Evolutionary conservation across 2,113 vertebrate species (phyloP).

Genomic region (Myrmecophaga tridactyla): DNA sequence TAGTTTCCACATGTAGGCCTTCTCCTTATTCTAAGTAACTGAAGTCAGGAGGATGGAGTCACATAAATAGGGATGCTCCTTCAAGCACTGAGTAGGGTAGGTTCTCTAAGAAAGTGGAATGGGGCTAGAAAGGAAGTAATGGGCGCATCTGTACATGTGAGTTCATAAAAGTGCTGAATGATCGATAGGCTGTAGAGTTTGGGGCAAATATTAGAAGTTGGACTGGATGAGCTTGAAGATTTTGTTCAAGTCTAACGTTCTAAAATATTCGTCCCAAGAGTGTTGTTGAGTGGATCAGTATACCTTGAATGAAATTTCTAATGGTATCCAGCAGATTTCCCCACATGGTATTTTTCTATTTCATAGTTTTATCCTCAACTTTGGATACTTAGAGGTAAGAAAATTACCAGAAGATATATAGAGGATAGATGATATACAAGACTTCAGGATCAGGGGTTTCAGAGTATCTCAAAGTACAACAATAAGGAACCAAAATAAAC

Average conservation of each 20-base stretch:
- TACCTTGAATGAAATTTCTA: neutral
- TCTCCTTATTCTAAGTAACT: neutral
- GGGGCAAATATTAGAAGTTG: neutral
- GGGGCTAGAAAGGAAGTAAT: neutral
- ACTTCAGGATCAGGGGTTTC: neutral
- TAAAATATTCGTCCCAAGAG: neutral
- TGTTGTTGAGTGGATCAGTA: neutral
- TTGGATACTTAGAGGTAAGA: neutral
- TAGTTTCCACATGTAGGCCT: neutral
- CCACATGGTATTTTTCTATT: neutral
- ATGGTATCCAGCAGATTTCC: neutral
- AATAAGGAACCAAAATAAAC: slow-evolving; percentile 11
- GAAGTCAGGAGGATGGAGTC: neutral
- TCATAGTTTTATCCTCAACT: slow-evolving; percentile 15
- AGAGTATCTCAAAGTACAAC: neutral
- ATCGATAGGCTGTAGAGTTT: neutral
- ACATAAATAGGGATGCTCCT: neutral
- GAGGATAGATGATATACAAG: neutral
- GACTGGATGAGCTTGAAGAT: neutral
- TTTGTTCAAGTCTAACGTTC: neutral
- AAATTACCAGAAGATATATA: neutral
- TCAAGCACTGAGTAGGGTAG: neutral
- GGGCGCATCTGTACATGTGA: neutral
- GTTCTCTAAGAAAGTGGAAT: neutral
- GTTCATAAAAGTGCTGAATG: neutral